phyloP scores from a whole-genome alignment of 1,140 invertebrate genomes.

The Drosophila jambulina region DNA sequence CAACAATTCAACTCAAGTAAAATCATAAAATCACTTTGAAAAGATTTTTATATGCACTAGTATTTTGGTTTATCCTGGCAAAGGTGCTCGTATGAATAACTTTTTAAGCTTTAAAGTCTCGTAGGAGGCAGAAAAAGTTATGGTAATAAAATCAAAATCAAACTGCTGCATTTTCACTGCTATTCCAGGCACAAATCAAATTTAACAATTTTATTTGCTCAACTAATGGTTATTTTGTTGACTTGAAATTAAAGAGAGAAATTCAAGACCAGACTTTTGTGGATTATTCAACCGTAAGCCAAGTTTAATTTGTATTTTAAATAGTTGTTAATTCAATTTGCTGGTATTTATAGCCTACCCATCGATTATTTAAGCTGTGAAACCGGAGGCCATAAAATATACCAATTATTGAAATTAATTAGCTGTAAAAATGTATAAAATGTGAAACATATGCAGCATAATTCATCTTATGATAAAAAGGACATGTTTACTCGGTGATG shows the following conservation, averaged over 20 bases:
- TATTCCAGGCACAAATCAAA: not conserved
- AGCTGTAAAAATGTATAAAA: conserved; percentile 33
- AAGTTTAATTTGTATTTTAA: not conserved
- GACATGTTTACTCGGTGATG: conserved; percentile 42
- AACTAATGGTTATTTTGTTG: conserved; percentile 18
- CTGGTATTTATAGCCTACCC: not conserved
- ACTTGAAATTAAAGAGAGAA: not conserved
- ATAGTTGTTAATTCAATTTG: not conserved
- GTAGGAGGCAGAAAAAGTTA: not conserved
- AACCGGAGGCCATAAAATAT: conserved; percentile 30
- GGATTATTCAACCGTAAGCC: not conserved
- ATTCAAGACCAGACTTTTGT: not conserved
- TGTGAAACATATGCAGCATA: conserved; percentile 58
- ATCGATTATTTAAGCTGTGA: conserved; percentile 9
- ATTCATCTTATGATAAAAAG: conserved; percentile 25
- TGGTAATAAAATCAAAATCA: conserved; percentile 8
- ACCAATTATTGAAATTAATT: conserved; percentile 53
- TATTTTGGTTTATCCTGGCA: not conserved
- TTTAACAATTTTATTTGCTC: not conserved
- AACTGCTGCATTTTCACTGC: not conserved
- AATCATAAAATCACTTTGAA: conserved; percentile 1
- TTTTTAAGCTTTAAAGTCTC: conserved; percentile 6
- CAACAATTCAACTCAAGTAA: not conserved
- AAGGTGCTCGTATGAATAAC: conserved; percentile 1
- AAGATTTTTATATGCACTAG: not conserved